phyloP scores from a whole-genome alignment of 2,797 vertebrate genomes.

The Chelidonichthys spinosus region DNA sequence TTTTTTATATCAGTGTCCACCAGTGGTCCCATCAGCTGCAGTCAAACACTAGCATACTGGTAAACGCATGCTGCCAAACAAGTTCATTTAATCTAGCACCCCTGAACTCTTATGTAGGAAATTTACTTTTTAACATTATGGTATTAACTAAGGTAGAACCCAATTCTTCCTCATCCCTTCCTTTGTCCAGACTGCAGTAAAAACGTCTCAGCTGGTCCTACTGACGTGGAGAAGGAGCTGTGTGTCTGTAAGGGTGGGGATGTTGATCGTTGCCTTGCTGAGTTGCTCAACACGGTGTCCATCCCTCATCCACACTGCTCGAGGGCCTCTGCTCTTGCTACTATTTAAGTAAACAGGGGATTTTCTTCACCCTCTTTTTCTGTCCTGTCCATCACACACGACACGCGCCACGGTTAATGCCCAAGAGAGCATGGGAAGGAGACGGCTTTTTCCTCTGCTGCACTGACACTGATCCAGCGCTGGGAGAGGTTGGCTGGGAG shows the following conservation, averaged over 20 bases:
- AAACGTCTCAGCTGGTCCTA: neutral
- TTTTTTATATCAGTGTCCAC: neutral
- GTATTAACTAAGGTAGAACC: neutral
- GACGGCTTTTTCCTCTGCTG: slow-evolving; percentile 55
- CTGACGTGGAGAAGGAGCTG: slow-evolving; percentile 15
- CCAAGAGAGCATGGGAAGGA: slow-evolving; percentile 55
- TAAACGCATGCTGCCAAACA: neutral
- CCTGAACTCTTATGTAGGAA: neutral
- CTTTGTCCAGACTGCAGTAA: slow-evolving; percentile 10
- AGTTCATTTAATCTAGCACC: neutral
- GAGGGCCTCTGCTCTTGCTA: slow-evolving; percentile 30
- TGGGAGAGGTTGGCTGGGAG: slow-evolving; percentile 42
- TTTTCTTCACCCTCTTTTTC: slow-evolving; percentile 50
- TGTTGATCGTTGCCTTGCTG: slow-evolving; percentile 23
- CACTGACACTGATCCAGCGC: slow-evolving; percentile 67
- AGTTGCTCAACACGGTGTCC: slow-evolving; percentile 19
- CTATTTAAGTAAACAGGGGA: slow-evolving; percentile 55
- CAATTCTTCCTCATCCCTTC: neutral
- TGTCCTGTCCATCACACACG: slow-evolving; percentile 50
- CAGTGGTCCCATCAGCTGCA: neutral
- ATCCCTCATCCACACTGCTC: slow-evolving; percentile 22
- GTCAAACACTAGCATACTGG: neutral
- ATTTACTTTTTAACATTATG: neutral
- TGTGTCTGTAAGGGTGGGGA: slow-evolving; percentile 1
- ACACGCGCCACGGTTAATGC: slow-evolving; percentile 58